These are phyloP conservation scores for Chanos chanos DNA, from an alignment of 2,797 vertebrate genomes.

Conservation along the genomic window DNA sequence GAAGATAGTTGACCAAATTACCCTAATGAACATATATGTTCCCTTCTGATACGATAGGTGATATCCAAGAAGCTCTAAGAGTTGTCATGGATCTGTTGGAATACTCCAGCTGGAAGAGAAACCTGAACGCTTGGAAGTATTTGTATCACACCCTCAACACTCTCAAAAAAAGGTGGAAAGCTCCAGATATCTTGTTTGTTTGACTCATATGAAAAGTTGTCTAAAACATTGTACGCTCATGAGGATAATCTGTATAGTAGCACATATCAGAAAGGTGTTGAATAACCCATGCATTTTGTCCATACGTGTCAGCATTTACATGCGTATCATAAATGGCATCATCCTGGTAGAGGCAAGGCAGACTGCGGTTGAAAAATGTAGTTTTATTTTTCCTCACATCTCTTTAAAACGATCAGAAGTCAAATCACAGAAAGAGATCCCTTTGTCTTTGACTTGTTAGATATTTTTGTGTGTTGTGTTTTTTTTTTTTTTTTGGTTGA, in stretches of 20 bases:
- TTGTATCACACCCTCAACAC: constrained; percentile 67
- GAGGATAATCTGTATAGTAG: too few species aligned
- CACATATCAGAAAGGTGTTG: neutral
- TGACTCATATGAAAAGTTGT: neutral
- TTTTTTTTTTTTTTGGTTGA: neutral
- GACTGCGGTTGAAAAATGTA: too few species aligned
- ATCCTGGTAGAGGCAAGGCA: too few species aligned
- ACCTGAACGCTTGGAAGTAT: constrained; percentile 73
- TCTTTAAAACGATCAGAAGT: too few species aligned
- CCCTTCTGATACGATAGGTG: constrained; percentile 17
- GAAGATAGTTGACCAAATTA: too few species aligned
- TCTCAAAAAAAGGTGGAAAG: constrained; percentile 69
- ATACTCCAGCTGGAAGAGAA: constrained; percentile 80
- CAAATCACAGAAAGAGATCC: too few species aligned
- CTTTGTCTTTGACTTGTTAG: neutral
- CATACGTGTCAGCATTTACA: too few species aligned
- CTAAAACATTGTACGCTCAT: neutral
- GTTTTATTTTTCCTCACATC: too few species aligned
- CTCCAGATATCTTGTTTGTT: neutral
- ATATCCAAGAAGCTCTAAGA: constrained; percentile 63
- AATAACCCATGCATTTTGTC: too few species aligned
- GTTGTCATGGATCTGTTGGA: constrained; percentile 82
- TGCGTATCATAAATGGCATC: too few species aligned
- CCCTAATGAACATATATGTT: too few species aligned
- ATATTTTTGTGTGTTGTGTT: neutral